phyloP scores from a whole-genome alignment of 2,113 vertebrate species.

The Struthio camelus region DNA sequence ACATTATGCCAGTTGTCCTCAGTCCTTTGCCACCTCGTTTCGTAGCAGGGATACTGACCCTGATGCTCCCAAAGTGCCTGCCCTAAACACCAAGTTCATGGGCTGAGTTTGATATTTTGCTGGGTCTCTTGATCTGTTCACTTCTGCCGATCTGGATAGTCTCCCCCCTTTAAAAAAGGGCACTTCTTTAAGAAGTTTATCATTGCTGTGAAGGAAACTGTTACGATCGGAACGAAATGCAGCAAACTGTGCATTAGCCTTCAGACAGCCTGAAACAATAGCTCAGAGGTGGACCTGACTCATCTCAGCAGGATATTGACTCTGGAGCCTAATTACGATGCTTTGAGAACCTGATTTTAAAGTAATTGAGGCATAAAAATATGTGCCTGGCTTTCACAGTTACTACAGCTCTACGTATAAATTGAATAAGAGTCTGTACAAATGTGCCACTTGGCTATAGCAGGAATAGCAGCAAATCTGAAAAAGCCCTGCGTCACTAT shows the following conservation, averaged over 20 bases:
- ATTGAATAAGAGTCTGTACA: slow-evolving; percentile 7
- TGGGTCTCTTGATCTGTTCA: neutral
- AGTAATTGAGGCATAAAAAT: slow-evolving; percentile 64
- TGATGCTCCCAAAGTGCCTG: neutral
- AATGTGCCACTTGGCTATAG: slow-evolving; percentile 21
- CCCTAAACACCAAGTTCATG: neutral
- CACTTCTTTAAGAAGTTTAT: neutral
- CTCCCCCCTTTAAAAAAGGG: neutral
- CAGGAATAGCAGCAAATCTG: neutral
- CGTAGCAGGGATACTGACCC: neutral
- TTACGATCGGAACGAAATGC: neutral
- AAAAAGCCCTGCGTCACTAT: neutral
- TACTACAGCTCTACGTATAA: slow-evolving; percentile 34
- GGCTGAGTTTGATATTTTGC: neutral
- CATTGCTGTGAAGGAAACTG: neutral
- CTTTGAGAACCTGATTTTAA: slow-evolving; percentile 59
- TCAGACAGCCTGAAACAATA: neutral
- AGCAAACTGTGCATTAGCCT: neutral
- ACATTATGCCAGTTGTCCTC: neutral
- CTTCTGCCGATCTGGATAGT: neutral
- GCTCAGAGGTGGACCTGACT: slow-evolving; percentile 55
- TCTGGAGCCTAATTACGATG: slow-evolving; percentile 46
- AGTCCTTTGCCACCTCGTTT: neutral
- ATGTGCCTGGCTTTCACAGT: slow-evolving; percentile 15
- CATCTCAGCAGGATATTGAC: slow-evolving; percentile 56